Conservation (phyloP, 2,888 invertebrate genomes). For the Drosophila gaucha region DNA sequence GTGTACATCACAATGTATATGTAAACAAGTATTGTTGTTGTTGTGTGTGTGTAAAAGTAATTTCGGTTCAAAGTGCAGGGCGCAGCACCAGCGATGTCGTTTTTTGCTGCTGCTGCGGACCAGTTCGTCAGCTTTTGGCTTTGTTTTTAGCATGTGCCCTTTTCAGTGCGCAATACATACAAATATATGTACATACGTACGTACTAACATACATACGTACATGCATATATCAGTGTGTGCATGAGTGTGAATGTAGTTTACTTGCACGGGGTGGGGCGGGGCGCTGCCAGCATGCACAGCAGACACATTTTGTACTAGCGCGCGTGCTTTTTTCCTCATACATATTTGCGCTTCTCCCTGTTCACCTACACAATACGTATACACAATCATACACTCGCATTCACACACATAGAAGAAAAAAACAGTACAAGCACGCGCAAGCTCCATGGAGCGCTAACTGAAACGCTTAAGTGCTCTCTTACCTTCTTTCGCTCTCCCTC, state of each 20-base stretch:
- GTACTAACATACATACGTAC: not conserved
- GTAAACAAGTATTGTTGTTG: not conserved
- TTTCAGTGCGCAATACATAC: slow-evolving; percentile 37
- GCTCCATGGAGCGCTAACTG: slow-evolving; percentile 35
- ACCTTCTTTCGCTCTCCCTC: slow-evolving; percentile 5
- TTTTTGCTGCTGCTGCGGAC: slow-evolving; percentile 41
- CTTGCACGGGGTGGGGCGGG: slow-evolving; percentile 36
- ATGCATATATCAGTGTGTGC: slow-evolving; percentile 8
- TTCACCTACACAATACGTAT: slow-evolving; percentile 45
- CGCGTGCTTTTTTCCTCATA: slow-evolving; percentile 67
- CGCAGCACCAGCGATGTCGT: slow-evolving; percentile 33
- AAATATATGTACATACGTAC: slow-evolving; percentile 12
- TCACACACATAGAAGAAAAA: slow-evolving; percentile 1
- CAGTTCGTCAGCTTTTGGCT: slow-evolving; percentile 66
- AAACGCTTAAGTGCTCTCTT: slow-evolving; percentile 1
- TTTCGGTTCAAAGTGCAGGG: slow-evolving; percentile 60
- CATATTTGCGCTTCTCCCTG: slow-evolving; percentile 40
- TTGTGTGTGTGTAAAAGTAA: slow-evolving; percentile 26
- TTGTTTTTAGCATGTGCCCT: slow-evolving; percentile 72
- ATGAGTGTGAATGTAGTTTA: slow-evolving; percentile 18
- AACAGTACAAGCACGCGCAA: slow-evolving; percentile 43
- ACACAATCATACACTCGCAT: not conserved
- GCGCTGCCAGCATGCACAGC: slow-evolving; percentile 57
- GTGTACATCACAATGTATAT: not conserved
- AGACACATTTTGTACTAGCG: slow-evolving; percentile 55